Conservation (phyloP, 2,797 vertebrate genomes). For the Falco naumanni region DNA sequence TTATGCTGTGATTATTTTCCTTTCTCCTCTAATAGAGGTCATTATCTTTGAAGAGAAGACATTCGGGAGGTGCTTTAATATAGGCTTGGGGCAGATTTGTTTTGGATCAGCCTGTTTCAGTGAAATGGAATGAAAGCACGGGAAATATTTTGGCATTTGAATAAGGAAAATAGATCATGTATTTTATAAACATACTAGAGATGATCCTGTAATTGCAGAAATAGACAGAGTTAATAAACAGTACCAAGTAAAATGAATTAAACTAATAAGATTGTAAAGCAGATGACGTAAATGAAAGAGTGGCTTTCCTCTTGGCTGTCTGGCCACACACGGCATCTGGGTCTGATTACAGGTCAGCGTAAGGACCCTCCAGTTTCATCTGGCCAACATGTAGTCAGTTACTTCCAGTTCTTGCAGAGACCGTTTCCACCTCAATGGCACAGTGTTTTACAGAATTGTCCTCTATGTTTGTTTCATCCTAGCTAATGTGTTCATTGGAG, state of each 20-base stretch:
- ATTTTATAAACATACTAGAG: constrained; percentile 3
- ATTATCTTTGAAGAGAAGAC: constrained; percentile 54
- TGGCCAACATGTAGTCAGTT: not conserved
- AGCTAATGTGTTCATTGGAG: not conserved
- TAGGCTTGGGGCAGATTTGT: not conserved
- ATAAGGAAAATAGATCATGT: constrained; percentile 7
- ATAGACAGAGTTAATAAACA: not conserved
- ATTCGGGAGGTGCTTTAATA: constrained; percentile 17
- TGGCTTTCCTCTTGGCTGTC: not conserved
- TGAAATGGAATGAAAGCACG: not conserved
- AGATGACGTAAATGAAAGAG: not conserved
- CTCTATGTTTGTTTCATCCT: not conserved
- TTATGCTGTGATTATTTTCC: constrained; percentile 27
- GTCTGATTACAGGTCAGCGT: not conserved
- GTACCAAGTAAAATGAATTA: constrained; percentile 8
- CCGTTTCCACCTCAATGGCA: not conserved
- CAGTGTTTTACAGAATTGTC: not conserved
- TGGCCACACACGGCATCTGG: not conserved
- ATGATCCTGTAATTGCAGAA: constrained; percentile 20
- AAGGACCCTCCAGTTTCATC: not conserved
- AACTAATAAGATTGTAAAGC: not conserved
- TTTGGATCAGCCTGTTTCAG: constrained; percentile 11
- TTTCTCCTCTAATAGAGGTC: constrained; percentile 27
- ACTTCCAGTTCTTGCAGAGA: not conserved
- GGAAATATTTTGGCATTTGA: constrained; percentile 49